Base-by-base conservation (phyloP, 1,140 invertebrate genomes). In the Pseudomyrmex dendroicus region DNA sequence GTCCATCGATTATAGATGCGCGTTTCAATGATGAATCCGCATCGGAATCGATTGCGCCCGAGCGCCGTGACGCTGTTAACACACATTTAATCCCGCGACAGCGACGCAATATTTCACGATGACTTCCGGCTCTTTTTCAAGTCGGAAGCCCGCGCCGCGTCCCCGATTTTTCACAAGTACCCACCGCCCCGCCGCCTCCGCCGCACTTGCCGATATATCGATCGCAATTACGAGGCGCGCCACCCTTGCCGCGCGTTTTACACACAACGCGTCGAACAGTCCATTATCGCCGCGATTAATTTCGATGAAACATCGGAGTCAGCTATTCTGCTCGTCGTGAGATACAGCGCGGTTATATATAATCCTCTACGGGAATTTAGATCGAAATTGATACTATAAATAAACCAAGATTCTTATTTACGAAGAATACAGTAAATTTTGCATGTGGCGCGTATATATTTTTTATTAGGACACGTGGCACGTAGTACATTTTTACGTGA, bases 1-100 rank as follows among this genome's bases (percentile, higher is more conserved):
- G 52, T 74, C 61, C 62, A 82, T 82, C 80, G 72, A 82, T 82
- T 82, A 84, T 80, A 72, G 76, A 80, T 72, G 76, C 76, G 56
- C 76, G 76, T 61, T 80, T 72, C 76, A 80, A 80, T 80, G 76
- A 80, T 80, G 76, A 80, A 80, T 80, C 76, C 66, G 54, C 54
- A 66, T 46, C 44, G 56, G 66, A 70, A 80, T 80, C 76, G 76
- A 80, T 80, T 59, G 56, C 66, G 44, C 46, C 17, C 64, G 44
- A 44, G 50, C 25, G 3, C 35, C 54, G 54, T n/a, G 66, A 52
- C 13, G 35, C 4, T 68, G 76, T 78, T 72, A 80, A 80, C 76
- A 80, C 54, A 72, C 76, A 80, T 80, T 80, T 80, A 80, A 80
- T 80, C 54, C 35, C 76, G 76, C 66, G 76, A 73, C 54, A 57